These are phyloP conservation scores for Sterna hirundo DNA, from an alignment of 2,113 vertebrate genomes.

Conservation along the genomic window DNA sequence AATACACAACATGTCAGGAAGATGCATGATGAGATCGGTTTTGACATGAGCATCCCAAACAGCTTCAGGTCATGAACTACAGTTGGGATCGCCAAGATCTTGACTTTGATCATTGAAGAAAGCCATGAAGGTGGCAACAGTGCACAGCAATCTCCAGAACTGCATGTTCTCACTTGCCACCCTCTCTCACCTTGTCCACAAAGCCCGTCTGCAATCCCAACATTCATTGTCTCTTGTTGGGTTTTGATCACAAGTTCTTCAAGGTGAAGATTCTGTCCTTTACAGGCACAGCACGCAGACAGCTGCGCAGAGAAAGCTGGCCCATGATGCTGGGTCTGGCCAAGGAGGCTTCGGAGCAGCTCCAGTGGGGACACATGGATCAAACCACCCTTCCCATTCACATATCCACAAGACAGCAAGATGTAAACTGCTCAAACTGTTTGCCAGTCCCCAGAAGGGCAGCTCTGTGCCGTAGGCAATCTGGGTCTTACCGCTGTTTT, in stretches of 20 bases:
- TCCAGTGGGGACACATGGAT: neutral
- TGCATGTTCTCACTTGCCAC: slow-evolving; percentile 1
- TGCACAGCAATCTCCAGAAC: slow-evolving; percentile 4
- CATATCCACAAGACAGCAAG: neutral
- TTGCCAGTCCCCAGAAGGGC: neutral
- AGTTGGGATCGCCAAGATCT: neutral
- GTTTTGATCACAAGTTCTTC: slow-evolving; percentile 30
- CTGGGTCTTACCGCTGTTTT: neutral
- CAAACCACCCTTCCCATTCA: neutral
- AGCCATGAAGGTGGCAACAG: neutral
- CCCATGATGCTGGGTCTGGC: neutral
- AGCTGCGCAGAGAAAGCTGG: neutral
- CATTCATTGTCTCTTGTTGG: neutral
- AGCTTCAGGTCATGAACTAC: neutral
- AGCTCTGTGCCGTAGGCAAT: neutral
- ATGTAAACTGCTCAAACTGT: neutral
- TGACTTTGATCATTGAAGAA: neutral
- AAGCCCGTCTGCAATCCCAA: neutral
- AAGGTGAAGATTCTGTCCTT: slow-evolving; percentile 51
- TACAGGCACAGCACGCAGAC: neutral
- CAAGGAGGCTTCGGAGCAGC: neutral
- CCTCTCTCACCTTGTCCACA: slow-evolving; percentile 5
- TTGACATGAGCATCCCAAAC: neutral
- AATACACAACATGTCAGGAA: neutral
- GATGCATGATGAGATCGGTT: neutral